A percentile compares a stretch with the other conserved stretches of the same genome.
Conservation (phyloP, 2,113 vertebrate genomes). For the Gopherus flavomarginatus region DNA sequence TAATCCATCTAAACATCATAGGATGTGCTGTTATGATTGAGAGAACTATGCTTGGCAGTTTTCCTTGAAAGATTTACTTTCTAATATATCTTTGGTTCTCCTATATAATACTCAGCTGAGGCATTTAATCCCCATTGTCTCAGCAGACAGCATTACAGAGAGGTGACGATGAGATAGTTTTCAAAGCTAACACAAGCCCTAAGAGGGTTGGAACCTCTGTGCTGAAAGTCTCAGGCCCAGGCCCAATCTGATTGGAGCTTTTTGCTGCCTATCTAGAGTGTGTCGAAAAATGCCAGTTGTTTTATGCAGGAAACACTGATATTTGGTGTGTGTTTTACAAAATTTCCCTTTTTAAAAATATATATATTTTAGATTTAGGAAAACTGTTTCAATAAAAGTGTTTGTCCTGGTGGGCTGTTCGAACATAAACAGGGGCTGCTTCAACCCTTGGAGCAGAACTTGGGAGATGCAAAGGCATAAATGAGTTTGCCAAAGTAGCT, state of each 20-base stretch:
- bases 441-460: background rate
- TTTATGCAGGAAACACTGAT: background rate
- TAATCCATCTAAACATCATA: background rate
- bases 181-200: background rate
- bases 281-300: background rate
- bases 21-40: background rate
- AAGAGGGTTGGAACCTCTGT: background rate
- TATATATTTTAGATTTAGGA: background rate
- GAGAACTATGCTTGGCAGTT: fast-evolving
- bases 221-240: background rate
- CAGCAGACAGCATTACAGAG: fast-evolving
- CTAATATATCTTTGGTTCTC: background rate
- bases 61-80: background rate
- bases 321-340: background rate
- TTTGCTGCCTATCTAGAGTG: background rate
- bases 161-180: background rate
- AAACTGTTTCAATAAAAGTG: background rate
- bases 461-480: background rate
- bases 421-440: background rate
- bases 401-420: background rate
- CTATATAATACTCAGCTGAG: background rate
- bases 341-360: fast-evolving
- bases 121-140: fast-evolving
- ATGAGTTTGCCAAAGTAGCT: background rate
- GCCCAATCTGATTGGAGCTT: background rate